Evolutionary conservation across 2,113 vertebrate genomes (phyloP).

Genomic region (Riparia riparia): DNA sequence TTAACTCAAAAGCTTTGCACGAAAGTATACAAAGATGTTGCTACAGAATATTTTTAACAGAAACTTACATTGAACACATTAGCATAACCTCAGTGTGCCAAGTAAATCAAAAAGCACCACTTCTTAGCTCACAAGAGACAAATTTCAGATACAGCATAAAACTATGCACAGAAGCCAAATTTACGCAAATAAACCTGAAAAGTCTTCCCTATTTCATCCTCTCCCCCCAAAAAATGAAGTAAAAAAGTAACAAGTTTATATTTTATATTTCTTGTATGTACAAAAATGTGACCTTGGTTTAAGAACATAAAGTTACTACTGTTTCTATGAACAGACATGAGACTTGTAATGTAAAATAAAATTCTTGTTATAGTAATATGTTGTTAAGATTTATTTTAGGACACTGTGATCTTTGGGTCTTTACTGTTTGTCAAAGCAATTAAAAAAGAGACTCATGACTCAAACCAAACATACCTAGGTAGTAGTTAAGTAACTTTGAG

Average conservation of each 20-base stretch:
- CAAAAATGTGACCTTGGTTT: neutral
- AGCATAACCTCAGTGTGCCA: neutral
- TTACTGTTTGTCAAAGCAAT: neutral
- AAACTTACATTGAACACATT: neutral
- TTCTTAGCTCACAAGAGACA: rapidly evolving
- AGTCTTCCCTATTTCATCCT: neutral
- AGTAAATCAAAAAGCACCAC: neutral
- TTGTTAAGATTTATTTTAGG: neutral
- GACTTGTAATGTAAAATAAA: neutral
- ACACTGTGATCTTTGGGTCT: neutral
- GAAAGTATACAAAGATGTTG: neutral
- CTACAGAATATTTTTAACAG: neutral
- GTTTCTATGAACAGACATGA: neutral
- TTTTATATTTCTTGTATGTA: neutral
- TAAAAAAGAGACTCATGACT: neutral
- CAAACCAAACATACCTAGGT: neutral
- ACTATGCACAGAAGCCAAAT: neutral
- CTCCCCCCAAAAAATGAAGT: rapidly evolving
- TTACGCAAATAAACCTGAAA: neutral
- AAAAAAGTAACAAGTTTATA: neutral
- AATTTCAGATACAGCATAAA: neutral
- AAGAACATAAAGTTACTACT: neutral
- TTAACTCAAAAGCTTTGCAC: neutral
- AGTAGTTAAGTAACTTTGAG: neutral
- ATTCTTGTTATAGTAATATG: neutral